phyloP scores from a whole-genome alignment of 2,888 invertebrate genomes.

The Toxonevra muliebris region DNA sequence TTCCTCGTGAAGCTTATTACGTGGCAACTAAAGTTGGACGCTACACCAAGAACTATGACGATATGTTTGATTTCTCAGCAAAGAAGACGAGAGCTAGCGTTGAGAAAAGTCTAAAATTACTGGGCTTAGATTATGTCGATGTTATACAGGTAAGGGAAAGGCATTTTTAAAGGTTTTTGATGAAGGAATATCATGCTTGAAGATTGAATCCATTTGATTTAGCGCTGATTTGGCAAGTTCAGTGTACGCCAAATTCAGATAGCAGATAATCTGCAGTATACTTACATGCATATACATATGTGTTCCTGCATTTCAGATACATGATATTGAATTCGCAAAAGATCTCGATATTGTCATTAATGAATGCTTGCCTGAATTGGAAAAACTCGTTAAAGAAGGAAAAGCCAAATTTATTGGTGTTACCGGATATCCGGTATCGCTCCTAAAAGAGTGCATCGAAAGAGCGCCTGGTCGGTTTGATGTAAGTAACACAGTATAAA shows the following conservation, averaged over 20 bases:
- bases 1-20: constrained; percentile 86
- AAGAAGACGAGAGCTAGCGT: constrained; percentile 80
- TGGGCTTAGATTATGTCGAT: constrained; percentile 86
- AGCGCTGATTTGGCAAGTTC: neutral
- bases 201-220: neutral
- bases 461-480: constrained; percentile 67
- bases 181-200: no score
- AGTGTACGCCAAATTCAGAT: neutral
- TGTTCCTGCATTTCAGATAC: constrained; percentile 73
- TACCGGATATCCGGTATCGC: constrained; percentile 84
- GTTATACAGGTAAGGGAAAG: constrained; percentile 77
- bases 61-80: constrained; percentile 88
- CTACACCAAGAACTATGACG: constrained; percentile 74
- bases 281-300: neutral
- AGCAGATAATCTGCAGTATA: no score
- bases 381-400: constrained; percentile 76
- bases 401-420: constrained; percentile 84
- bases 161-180: neutral
- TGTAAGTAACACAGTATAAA: constrained; percentile 45
- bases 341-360: constrained; percentile 78
- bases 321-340: constrained; percentile 89
- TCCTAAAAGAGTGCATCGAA: constrained; percentile 78
- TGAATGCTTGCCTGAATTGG: constrained; percentile 86
- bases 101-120: constrained; percentile 75
- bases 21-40: constrained; percentile 93